phyloP scores from a whole-genome alignment of 2,888 invertebrate genomes.

The Melitaea athalia region DNA sequence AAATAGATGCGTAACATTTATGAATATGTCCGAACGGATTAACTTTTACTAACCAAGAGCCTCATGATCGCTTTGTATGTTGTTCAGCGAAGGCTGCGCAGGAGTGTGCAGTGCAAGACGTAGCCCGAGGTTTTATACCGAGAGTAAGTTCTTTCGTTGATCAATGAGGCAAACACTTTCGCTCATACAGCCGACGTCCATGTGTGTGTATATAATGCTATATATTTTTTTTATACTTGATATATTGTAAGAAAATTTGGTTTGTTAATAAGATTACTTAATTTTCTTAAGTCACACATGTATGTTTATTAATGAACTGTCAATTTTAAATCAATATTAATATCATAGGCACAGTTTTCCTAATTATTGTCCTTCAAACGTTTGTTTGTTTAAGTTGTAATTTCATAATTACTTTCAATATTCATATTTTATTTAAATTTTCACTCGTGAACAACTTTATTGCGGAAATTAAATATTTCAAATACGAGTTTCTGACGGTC shows the following conservation, averaged over 20 bases:
- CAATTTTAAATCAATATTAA: conserved; percentile 6
- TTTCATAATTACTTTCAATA: background rate
- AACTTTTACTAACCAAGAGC: conserved; percentile 72
- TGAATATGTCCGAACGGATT: conserved; percentile 3
- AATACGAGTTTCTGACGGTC: background rate
- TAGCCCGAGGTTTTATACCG: conserved; percentile 69
- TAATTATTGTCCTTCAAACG: conserved; percentile 1
- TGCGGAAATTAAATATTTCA: background rate
- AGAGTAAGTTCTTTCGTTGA: conserved; percentile 62
- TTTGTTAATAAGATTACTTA: conserved; percentile 24
- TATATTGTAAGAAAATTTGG: conserved; percentile 22
- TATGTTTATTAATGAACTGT: conserved; percentile 10
- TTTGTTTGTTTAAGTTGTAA: background rate
- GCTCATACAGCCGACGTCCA: conserved; percentile 52
- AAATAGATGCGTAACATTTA: background rate
- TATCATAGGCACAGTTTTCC: background rate
- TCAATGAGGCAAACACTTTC: conserved; percentile 76
- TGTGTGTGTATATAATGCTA: conserved; percentile 49
- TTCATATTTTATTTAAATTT: background rate
- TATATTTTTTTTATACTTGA: conserved; percentile 36
- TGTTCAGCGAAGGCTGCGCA: conserved; percentile 74
- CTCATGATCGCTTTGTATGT: conserved; percentile 78
- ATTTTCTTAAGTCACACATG: conserved; percentile 8
- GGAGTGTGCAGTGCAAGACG: conserved; percentile 63
- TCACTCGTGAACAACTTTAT: background rate